Conservation (phyloP, 2,888 invertebrate genomes). For the Tipula helvola region DNA sequence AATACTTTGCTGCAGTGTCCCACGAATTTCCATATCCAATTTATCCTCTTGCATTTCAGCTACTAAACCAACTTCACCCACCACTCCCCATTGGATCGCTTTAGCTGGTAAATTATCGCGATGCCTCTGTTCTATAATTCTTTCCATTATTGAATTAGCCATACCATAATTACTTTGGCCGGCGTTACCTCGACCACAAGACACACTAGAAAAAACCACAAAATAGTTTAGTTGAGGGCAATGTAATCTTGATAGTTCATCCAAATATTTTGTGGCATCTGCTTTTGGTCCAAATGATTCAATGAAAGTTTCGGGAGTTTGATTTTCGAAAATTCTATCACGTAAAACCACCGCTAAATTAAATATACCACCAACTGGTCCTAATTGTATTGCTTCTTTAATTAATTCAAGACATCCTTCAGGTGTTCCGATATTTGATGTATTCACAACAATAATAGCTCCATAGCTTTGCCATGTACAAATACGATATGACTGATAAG, state of each 20-base stretch:
- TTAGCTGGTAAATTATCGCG: conserved; percentile 59
- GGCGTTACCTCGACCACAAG: conserved; percentile 82
- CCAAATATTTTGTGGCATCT: conserved; percentile 61
- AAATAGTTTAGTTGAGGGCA: conserved; percentile 55
- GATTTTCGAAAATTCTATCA: conserved; percentile 67
- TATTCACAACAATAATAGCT: conserved; percentile 52
- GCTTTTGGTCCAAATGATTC: conserved; percentile 67
- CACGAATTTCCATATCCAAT: conserved; percentile 55
- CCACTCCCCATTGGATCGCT: conserved; percentile 87
- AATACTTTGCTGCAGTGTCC: conserved; percentile 77
- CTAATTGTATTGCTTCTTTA: conserved; percentile 46
- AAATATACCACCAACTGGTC: conserved; percentile 71
- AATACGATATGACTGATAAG: conserved; percentile 62
- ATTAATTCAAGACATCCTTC: conserved; percentile 58
- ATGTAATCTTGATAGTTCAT: conserved; percentile 46
- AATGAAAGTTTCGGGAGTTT: conserved; percentile 53
- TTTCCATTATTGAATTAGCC: conserved; percentile 83
- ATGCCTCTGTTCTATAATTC: conserved; percentile 64
- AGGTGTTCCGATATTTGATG: conserved; percentile 54
- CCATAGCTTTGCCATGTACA: conserved; percentile 35
- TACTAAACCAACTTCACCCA: conserved; percentile 78
- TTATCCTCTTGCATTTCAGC: conserved; percentile 61
- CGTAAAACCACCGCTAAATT: conserved; percentile 74
- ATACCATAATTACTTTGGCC: conserved; percentile 87
- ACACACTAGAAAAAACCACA: conserved; percentile 83